These are phyloP conservation scores for Microplitis demolitor DNA, from an alignment of 1,140 invertebrate species.

Conservation along the genomic window DNA sequence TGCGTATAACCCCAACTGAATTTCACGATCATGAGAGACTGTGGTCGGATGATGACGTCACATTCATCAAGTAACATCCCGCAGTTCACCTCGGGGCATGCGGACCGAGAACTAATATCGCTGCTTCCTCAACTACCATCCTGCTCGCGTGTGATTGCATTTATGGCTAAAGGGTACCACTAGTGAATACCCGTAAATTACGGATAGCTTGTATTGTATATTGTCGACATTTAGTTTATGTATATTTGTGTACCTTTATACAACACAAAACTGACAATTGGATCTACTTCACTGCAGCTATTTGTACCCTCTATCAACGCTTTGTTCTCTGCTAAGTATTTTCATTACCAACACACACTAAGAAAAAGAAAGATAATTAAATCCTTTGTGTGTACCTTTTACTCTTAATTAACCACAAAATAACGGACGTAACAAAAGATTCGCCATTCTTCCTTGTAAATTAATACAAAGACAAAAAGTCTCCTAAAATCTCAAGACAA, in stretches of 20 bases:
- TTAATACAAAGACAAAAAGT: too few relatives aligned
- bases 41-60: slow-evolving; percentile 23
- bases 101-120: slow-evolving; percentile 25
- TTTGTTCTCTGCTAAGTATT: too few relatives aligned
- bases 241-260: neutral
- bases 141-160: slow-evolving; percentile 21
- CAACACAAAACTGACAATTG: too few relatives aligned
- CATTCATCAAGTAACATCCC: slow-evolving; percentile 21
- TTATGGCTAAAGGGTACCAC: slow-evolving; percentile 16
- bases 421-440: too few relatives aligned
- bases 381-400: too few relatives aligned
- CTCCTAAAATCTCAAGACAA: too few relatives aligned
- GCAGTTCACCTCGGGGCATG: slow-evolving; percentile 13
- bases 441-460: too few relatives aligned
- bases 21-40: slow-evolving; percentile 13
- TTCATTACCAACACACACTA: too few relatives aligned
- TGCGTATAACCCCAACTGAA: slow-evolving; percentile 16
- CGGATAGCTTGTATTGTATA: slow-evolving; percentile 11
- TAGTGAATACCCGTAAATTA: slow-evolving; percentile 20
- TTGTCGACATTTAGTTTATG: neutral
- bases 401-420: too few relatives aligned
- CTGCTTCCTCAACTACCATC: slow-evolving; percentile 12
- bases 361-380: too few relatives aligned
- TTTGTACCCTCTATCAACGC: too few relatives aligned
- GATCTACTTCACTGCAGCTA: too few relatives aligned